Evolutionary conservation across 2,888 invertebrate species (phyloP).

Genomic region (Rhingia campestris): DNA sequence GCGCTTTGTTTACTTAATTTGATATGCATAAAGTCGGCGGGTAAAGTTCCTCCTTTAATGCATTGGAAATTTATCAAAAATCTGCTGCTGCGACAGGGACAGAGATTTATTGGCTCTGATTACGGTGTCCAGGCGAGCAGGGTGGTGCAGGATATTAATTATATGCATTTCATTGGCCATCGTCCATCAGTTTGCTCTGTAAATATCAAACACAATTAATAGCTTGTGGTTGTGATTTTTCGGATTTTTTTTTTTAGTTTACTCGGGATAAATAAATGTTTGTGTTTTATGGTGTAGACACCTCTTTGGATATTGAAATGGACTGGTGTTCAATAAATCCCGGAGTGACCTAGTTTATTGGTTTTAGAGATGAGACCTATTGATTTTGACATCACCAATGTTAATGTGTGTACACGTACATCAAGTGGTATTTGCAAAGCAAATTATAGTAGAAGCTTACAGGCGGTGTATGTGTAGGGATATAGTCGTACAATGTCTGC

Average conservation of each 20-base stretch:
- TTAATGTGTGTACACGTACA: constrained; percentile 28
- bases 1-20: constrained; percentile 70
- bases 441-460: constrained; percentile 45
- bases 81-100: constrained; percentile 56
- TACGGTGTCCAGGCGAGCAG: constrained; percentile 26
- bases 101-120: constrained; percentile 69
- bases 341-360: constrained; percentile 57
- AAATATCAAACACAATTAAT: constrained; percentile 71
- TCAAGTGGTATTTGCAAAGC: constrained; percentile 55
- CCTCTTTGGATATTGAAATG: constrained; percentile 13
- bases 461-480: not conserved
- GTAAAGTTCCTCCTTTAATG: constrained; percentile 70
- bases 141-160: constrained; percentile 56
- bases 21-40: constrained; percentile 69
- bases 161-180: constrained; percentile 57
- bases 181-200: constrained; percentile 50
- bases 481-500: constrained; percentile 30
- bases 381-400: constrained; percentile 45
- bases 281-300: constrained; percentile 46
- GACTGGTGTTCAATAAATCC: constrained; percentile 50
- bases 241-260: constrained; percentile 21
- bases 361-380: constrained; percentile 58
- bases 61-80: constrained; percentile 71
- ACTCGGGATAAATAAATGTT: constrained; percentile 47
- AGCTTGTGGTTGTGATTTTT: constrained; percentile 25